Conservation (phyloP, 1,140 invertebrate genomes). For the Solen grandis region DNA sequence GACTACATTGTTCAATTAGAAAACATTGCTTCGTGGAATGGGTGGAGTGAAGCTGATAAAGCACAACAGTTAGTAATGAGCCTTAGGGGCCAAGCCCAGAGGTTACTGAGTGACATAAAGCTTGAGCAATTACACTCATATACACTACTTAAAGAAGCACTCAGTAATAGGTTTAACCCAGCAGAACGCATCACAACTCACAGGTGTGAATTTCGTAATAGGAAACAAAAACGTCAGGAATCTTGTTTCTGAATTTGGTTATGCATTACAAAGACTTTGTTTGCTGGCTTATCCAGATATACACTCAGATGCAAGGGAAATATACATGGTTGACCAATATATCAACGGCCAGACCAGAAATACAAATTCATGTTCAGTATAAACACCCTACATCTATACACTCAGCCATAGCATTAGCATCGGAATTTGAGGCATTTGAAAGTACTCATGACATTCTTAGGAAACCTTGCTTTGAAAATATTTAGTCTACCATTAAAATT, state of each 20-base stretch:
- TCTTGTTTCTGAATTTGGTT: conserved; percentile 43
- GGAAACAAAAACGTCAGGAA: conserved; percentile 29
- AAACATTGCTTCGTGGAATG: too few relatives aligned
- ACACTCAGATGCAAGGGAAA: background rate
- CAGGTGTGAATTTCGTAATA: conserved; percentile 48
- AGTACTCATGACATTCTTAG: conserved; percentile 20
- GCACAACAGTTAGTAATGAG: too few relatives aligned
- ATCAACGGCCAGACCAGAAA: conserved; percentile 27
- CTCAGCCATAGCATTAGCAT: conserved; percentile 41
- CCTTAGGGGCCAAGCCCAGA: too few relatives aligned
- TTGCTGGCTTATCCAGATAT: conserved; percentile 51
- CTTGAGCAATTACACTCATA: too few relatives aligned
- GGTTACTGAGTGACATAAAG: too few relatives aligned
- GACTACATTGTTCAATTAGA: too few relatives aligned
- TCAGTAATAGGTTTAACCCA: conserved; percentile 41
- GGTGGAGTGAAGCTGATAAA: too few relatives aligned
- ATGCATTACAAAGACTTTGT: conserved; percentile 46
- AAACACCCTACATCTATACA: conserved; percentile 39
- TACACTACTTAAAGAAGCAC: conserved; percentile 14
- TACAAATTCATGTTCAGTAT: conserved; percentile 49
- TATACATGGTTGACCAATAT: conserved; percentile 35
- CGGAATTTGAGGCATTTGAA: conserved; percentile 46
- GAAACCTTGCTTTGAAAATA: conserved; percentile 18
- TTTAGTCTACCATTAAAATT: too few relatives aligned
- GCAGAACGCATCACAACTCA: conserved; percentile 37